Evolutionary conservation across 1,140 invertebrate species (phyloP), one percentile per base, ranked within the genome.

Genomic region (Plodia interpunctella): DNA sequence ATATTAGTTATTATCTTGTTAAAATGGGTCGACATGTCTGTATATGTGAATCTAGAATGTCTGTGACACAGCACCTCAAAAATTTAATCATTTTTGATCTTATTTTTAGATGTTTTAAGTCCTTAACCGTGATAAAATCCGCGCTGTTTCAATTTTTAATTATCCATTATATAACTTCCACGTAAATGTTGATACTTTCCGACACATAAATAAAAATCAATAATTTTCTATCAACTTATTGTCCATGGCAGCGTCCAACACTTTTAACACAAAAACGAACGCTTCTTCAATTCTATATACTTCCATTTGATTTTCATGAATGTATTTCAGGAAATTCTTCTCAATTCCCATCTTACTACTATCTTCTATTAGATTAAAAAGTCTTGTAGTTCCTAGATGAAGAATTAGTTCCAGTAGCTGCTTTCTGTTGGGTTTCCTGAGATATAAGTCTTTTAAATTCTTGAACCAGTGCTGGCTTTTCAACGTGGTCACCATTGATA

Each of bases 391-490:
- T 10, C 62, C 56, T 0, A 88, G 30, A 62, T 88, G 85, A 5
- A 88, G 55, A 8, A 83, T 6, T 0, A 85, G 13, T 57, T 70
- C 62, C 8, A 74, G 49, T 0, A 74, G 30, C 8, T 67, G 19
- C 20, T 63, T 73, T 20, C 55, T 74, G 10, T 51, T 19, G 0
- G 61, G 64, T 8, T 61, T 49, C 15, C 65, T 63, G 5, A 88
- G 18, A 21, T 77, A 86, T 13, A 83, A 25, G 4, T 66, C 50
- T 52, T 82, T 82, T 0, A 86, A 56, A 25, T 86, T 77, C 6
- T 65, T 0, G 13, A 63, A 82, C 82, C 81, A 88, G 15, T 57
- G 64, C 56, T 86, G 85, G 0, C 73, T 66, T 0, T 59, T 64
- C 54, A 70, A 80, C 15, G 59, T 74, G 0, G 80, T 78, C 30